Percentiles rank a stretch among this genome's conserved stretches.
Conservation (phyloP, 2,797 vertebrate species). For the Loriculus beryllinus region DNA sequence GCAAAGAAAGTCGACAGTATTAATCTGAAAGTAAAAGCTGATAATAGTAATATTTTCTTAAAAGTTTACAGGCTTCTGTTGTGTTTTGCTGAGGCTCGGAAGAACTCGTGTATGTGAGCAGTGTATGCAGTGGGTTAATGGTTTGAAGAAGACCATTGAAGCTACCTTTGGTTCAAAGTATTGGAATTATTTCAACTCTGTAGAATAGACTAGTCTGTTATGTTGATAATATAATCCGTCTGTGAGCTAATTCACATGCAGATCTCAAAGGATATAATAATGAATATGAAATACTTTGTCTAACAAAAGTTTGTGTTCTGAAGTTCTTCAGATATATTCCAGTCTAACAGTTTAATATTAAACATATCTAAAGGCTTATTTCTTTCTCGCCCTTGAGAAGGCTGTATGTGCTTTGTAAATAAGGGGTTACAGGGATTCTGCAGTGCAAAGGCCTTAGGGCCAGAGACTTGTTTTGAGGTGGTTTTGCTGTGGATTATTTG, state of each 20-base stretch:
- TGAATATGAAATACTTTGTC: not conserved
- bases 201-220: not conserved
- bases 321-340: not conserved
- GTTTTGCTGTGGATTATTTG: not conserved
- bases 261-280: not conserved
- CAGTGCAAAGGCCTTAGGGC: slow-evolving; percentile 25
- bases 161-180: not conserved
- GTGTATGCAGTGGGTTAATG: not conserved
- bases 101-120: not conserved
- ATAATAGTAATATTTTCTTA: not conserved
- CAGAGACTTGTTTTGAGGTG: slow-evolving; percentile 1
- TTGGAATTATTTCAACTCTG: not conserved
- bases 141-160: not conserved
- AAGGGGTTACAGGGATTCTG: not conserved
- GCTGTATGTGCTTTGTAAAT: not conserved
- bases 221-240: not conserved
- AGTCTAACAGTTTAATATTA: not conserved
- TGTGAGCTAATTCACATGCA: not conserved
- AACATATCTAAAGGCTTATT: not conserved
- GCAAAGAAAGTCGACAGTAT: not conserved
- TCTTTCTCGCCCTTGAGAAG: not conserved
- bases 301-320: not conserved
- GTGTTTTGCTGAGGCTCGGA: not conserved
- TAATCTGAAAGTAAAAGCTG: not conserved
- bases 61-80: not conserved